These are phyloP conservation scores for Galeopterus variegatus DNA, from an alignment of 2,113 vertebrate genomes.

Conservation along the genomic window DNA sequence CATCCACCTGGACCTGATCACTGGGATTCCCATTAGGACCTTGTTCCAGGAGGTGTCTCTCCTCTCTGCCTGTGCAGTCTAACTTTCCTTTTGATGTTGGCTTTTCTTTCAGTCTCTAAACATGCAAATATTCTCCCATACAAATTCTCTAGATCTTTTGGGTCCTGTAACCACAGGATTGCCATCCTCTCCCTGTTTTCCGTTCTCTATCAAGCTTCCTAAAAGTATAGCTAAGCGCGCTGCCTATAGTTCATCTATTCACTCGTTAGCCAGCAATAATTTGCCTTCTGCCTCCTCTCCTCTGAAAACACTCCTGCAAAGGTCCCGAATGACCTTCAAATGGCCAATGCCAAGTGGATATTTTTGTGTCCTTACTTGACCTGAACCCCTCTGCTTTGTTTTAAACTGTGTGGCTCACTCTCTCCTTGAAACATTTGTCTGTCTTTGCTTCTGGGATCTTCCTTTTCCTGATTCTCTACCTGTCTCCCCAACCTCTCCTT, in stretches of 20 bases:
- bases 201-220: not conserved
- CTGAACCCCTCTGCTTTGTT: not conserved
- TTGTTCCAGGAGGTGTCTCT: not conserved
- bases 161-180: not conserved
- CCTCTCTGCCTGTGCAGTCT: not conserved
- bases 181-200: not conserved
- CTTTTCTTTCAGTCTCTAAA: not conserved
- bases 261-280: not conserved
- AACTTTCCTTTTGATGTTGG: not conserved
- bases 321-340: not conserved
- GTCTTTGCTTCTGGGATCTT: not conserved
- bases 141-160: not conserved
- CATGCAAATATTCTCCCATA: not conserved
- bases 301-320: not conserved
- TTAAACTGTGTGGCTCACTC: accelerated
- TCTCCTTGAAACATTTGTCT: not conserved
- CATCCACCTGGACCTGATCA: not conserved
- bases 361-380: not conserved
- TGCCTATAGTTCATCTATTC: not conserved
- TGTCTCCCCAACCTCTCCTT: not conserved
- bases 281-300: not conserved
- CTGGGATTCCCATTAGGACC: not conserved
- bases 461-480: not conserved
- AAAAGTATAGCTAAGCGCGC: not conserved
- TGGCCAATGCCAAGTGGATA: not conserved